These are phyloP conservation scores for Centrocercus urophasianus DNA, from an alignment of 2,113 vertebrate species.

Conservation along the genomic window DNA sequence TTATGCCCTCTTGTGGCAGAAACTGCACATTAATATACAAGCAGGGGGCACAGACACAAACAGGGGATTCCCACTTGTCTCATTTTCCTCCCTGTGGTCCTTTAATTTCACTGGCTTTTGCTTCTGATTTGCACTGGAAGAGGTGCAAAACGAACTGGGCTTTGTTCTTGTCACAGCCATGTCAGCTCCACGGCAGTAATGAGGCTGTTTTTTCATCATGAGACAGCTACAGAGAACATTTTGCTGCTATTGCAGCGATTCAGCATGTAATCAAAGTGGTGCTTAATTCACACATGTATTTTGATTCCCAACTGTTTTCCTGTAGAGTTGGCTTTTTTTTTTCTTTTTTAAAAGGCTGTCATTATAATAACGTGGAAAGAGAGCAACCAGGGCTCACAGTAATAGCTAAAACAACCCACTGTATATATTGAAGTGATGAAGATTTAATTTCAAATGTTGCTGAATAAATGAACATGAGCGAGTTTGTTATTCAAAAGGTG, in stretches of 20 bases:
- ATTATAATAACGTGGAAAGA: not conserved
- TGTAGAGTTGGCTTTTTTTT: not conserved
- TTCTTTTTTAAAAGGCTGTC: not conserved
- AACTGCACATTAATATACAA: not conserved
- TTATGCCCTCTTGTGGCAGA: conserved; percentile 67
- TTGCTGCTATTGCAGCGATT: not conserved
- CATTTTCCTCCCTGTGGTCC: rapidly evolving
- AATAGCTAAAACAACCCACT: not conserved
- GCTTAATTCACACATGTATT: not conserved
- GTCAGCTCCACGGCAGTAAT: rapidly evolving
- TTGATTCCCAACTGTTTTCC: not conserved
- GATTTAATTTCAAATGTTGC: not conserved
- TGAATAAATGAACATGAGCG: not conserved
- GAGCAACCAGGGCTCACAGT: not conserved
- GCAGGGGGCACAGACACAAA: not conserved
- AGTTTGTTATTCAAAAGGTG: not conserved
- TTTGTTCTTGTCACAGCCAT: not conserved
- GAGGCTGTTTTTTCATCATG: not conserved
- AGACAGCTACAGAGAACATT: not conserved
- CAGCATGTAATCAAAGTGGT: not conserved
- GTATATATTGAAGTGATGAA: not conserved
- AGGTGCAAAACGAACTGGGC: rapidly evolving
- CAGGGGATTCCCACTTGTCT: not conserved
- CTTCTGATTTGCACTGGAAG: not conserved
- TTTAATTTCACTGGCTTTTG: not conserved